Percentiles rank a stretch among this genome's conserved stretches.
Conservation (phyloP, 2,797 vertebrate species). For the Gallirallus australis region DNA sequence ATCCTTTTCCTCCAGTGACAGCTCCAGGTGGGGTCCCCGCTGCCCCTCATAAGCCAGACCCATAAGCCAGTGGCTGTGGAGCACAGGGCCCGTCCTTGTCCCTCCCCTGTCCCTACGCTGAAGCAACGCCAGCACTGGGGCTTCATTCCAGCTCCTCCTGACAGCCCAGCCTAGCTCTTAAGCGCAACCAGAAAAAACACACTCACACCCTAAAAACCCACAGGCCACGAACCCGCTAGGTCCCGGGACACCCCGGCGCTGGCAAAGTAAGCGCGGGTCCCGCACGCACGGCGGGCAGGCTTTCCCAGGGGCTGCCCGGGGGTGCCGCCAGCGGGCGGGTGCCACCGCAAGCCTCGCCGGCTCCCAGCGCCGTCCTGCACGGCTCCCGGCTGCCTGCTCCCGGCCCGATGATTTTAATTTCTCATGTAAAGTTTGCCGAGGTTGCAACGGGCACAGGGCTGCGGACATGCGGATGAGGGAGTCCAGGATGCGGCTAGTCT, state of each 20-base stretch:
- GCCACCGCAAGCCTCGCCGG: background rate
- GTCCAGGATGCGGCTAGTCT: background rate
- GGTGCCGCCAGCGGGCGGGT: background rate
- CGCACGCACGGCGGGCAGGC: background rate
- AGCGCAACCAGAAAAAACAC: background rate
- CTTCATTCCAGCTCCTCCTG: background rate
- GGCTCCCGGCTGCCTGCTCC: background rate
- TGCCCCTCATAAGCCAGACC: background rate
- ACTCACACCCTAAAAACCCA: background rate
- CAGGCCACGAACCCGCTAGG: background rate
- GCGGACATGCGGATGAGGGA: background rate
- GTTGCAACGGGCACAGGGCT: background rate
- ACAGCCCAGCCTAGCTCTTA: background rate
- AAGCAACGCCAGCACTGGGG: background rate
- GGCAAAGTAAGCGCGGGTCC: background rate
- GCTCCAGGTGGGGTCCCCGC: background rate
- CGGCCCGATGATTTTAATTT: background rate
- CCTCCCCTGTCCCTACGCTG: background rate
- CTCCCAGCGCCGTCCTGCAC: background rate
- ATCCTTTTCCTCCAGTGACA: background rate
- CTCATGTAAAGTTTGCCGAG: conserved; percentile 18
- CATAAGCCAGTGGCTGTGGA: background rate
- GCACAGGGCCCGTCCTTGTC: background rate
- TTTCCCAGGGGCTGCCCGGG: background rate
- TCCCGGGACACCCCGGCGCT: background rate